Evolutionary conservation across 2,888 invertebrate genomes (phyloP).

Genomic region (Oscheius sp.): DNA sequence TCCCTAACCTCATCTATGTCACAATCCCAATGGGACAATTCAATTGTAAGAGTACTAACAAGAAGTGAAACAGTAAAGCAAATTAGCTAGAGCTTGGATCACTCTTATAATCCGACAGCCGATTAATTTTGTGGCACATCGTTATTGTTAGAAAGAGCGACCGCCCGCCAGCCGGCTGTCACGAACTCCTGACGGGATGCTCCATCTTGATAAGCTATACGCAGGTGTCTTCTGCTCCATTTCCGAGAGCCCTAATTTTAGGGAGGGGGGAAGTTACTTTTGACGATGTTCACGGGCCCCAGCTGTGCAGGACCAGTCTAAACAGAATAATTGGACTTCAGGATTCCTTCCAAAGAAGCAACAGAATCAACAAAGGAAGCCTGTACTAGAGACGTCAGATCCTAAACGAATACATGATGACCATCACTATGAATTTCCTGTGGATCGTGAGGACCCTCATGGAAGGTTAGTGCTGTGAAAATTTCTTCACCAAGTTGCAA

Average conservation of each 20-base stretch:
- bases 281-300: no score
- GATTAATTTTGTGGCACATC: constrained; percentile 11
- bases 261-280: no score
- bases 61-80: no score
- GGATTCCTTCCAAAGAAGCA: constrained; percentile 33
- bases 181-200: constrained; percentile 10
- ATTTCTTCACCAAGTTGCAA: background rate
- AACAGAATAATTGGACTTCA: constrained; percentile 10
- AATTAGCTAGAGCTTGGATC: no score
- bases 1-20: no score
- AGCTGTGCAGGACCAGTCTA: background rate
- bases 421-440: background rate
- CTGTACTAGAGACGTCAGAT: constrained; percentile 13
- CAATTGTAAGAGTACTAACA: no score
- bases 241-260: no score
- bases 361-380: constrained; percentile 24
- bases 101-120: no score
- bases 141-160: constrained; percentile 6
- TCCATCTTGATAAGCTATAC: background rate
- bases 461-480: constrained; percentile 27
- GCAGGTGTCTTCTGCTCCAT: background rate
- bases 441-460: constrained; percentile 37
- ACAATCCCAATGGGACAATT: no score
- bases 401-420: constrained; percentile 5
- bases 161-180: constrained; percentile 8